A percentile compares a stretch with the other conserved stretches of the same genome.
These are phyloP conservation scores for Apoda limacodes DNA, from an alignment of 2,888 invertebrate species.

Conservation along the genomic window DNA sequence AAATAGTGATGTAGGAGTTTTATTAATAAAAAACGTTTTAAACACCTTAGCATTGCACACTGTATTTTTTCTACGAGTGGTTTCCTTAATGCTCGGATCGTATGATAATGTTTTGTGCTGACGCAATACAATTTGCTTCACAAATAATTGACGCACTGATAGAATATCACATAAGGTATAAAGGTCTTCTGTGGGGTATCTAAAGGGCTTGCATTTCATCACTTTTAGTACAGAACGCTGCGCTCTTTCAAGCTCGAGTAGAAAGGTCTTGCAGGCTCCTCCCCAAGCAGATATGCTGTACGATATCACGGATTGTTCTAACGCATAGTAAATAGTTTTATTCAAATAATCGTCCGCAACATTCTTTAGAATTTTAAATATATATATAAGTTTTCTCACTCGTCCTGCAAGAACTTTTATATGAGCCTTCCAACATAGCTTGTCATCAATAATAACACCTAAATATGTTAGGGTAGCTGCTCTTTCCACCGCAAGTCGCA, in stretches of 20 bases:
- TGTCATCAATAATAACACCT: constrained; percentile 1
- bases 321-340: background rate
- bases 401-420: background rate
- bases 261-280: background rate
- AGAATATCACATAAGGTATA: too few species aligned
- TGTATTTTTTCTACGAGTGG: too few species aligned
- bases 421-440: background rate
- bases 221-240: constrained; percentile 2
- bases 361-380: background rate
- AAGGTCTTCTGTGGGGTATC: too few species aligned
- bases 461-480: background rate
- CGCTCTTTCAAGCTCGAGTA: constrained; percentile 2
- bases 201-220: too few species aligned
- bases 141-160: too few species aligned
- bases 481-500: background rate
- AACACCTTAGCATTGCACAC: too few species aligned
- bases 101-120: too few species aligned
- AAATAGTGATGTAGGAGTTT: too few species aligned
- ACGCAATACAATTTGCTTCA: too few species aligned
- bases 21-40: too few species aligned
- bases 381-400: background rate
- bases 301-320: background rate
- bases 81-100: too few species aligned
- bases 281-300: constrained; percentile 4
- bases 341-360: background rate